phyloP scores from a whole-genome alignment of 2,888 invertebrate species.

The Chaetoderma sp. region DNA sequence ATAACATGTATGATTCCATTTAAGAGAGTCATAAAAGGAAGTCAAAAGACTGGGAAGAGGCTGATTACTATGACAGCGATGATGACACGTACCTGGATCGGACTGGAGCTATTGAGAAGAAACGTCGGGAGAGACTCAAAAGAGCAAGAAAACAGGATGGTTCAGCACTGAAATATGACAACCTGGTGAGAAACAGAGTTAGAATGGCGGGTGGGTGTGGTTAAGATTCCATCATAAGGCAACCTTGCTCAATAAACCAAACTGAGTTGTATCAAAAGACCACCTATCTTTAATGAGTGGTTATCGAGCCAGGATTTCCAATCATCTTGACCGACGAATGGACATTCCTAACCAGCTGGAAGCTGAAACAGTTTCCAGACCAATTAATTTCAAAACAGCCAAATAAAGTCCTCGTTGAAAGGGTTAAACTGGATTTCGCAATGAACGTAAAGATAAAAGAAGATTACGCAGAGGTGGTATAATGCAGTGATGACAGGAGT shows the following conservation, averaged over 20 bases:
- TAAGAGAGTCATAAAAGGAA: conserved; percentile 78
- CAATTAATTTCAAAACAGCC: no score
- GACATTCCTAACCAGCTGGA: not conserved
- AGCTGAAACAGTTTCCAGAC: not conserved
- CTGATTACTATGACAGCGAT: conserved; percentile 93
- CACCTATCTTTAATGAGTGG: no score
- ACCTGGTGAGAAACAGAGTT: conserved; percentile 65
- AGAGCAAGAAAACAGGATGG: conserved; percentile 70
- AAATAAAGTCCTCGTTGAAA: not conserved
- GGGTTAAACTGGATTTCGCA: no score
- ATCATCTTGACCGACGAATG: not conserved
- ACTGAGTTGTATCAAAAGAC: no score
- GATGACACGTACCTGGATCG: conserved; percentile 96
- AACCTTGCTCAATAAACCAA: no score
- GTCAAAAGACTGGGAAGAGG: conserved; percentile 80
- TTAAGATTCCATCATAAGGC: not conserved
- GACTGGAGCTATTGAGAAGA: conserved; percentile 91
- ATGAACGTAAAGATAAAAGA: no score
- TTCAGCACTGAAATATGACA: conserved; percentile 73
- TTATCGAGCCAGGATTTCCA: no score
- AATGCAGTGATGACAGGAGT: no score
- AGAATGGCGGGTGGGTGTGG: not conserved
- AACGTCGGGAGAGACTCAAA: conserved; percentile 82
- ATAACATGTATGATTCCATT: conserved; percentile 4
- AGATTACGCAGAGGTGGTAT: no score